A percentile compares a stretch with the other conserved stretches of the same genome.
Conservation (phyloP, 1,140 invertebrate species). For the Drosophila pallidifrons region DNA sequence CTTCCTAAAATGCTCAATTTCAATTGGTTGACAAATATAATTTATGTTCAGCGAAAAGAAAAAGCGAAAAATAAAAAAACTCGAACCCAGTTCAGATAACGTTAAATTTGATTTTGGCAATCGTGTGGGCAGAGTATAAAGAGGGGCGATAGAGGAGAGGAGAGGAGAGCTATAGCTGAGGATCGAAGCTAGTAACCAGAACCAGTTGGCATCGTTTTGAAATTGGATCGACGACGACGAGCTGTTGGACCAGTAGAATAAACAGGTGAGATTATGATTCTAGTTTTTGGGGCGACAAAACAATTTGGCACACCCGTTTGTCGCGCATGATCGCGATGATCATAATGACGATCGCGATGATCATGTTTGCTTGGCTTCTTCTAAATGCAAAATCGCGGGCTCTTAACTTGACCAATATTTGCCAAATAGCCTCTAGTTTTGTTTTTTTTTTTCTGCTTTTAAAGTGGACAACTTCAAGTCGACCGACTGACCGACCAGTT, state of each 20-base stretch:
- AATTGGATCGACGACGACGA: constrained; percentile 35
- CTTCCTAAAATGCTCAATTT: constrained; percentile 21
- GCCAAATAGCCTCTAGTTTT: constrained; percentile 27
- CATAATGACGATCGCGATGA: constrained; percentile 35
- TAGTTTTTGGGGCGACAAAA: constrained; percentile 47
- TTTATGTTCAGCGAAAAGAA: constrained; percentile 24
- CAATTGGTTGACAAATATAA: constrained; percentile 24
- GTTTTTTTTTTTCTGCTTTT: background rate
- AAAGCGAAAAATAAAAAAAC: background rate
- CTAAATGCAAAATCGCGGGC: constrained; percentile 55
- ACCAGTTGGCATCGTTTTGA: constrained; percentile 43
- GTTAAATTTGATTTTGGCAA: constrained; percentile 27
- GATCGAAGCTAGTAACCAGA: constrained; percentile 20
- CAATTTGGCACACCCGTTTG: constrained; percentile 67
- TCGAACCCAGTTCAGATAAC: constrained; percentile 25
- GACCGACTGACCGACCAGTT: constrained; percentile 61
- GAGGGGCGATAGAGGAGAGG: background rate
- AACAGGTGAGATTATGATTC: constrained; percentile 43
- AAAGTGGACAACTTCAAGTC: constrained; percentile 41
- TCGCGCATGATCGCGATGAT: constrained; percentile 28
- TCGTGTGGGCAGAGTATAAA: constrained; percentile 8
- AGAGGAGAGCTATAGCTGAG: no score
- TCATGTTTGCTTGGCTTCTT: constrained; percentile 28
- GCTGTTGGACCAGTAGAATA: constrained; percentile 33
- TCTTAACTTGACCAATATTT: constrained; percentile 74